Percentiles rank a stretch among this genome's conserved stretches.
Conservation (phyloP, 2,113 vertebrate species). For the Rhizomys pruinosus region DNA sequence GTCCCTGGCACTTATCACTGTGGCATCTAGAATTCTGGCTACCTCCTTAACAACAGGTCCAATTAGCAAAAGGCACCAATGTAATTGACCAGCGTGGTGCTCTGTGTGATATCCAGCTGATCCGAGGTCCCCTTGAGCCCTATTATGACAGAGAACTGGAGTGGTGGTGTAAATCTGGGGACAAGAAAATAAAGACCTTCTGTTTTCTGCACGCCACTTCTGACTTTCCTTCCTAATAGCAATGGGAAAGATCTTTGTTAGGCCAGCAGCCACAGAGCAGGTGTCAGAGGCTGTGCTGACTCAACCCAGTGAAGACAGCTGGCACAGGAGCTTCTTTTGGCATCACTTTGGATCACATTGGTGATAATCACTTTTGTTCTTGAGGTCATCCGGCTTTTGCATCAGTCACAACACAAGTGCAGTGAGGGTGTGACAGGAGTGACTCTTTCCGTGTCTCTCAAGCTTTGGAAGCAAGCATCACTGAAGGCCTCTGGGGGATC, state of each 20-base stretch:
- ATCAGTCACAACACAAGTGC: background rate
- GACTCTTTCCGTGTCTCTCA: background rate
- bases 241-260: background rate
- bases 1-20: background rate
- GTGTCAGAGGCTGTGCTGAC: background rate
- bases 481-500: too few species aligned
- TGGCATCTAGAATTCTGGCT: background rate
- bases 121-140: conserved; percentile 5
- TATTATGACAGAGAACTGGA: conserved; percentile 30
- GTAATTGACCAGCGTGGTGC: background rate
- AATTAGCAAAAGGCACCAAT: conserved; percentile 10
- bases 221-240: background rate
- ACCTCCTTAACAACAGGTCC: background rate
- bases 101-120: background rate
- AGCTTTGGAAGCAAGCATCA: background rate
- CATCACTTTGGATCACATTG: background rate
- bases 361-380: background rate
- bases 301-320: background rate
- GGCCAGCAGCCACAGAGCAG: background rate
- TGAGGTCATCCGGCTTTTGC: background rate
- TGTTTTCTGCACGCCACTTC: background rate
- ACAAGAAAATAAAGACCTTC: background rate
- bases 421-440: too few species aligned
- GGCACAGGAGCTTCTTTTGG: too few species aligned
- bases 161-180: background rate